Conservation (phyloP, 2,888 invertebrate genomes). For the Aphidius colemani region DNA sequence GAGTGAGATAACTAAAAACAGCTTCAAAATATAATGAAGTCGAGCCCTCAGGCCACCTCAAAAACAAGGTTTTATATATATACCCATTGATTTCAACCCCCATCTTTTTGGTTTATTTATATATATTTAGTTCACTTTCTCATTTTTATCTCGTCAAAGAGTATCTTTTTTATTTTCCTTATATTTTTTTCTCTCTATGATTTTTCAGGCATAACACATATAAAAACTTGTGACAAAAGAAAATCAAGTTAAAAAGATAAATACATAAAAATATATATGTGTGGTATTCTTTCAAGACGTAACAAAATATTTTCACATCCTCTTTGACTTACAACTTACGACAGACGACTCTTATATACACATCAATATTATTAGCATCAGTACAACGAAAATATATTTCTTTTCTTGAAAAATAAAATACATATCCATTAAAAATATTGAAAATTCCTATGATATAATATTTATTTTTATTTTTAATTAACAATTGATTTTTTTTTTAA, state of each 20-base stretch:
- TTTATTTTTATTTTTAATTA: background rate
- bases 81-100: conserved; percentile 23
- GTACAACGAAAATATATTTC: background rate
- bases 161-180: background rate
- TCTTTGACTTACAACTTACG: conserved; percentile 30
- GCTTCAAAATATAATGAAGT: conserved; percentile 28
- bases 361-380: conserved; percentile 28
- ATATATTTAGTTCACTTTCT: background rate
- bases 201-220: conserved; percentile 7
- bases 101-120: conserved; percentile 19
- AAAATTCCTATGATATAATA: background rate
- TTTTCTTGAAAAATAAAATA: background rate
- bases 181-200: background rate
- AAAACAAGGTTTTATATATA: conserved; percentile 10
- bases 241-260: conserved; percentile 4
- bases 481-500: background rate
- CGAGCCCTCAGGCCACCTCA: conserved; percentile 14
- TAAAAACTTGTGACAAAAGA: conserved; percentile 20
- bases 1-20: conserved; percentile 2
- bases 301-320: conserved; percentile 17
- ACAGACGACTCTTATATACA: conserved; percentile 29
- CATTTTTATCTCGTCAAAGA: background rate
- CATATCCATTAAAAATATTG: no score
- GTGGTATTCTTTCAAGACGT: background rate
- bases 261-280: no score